phyloP scores from a whole-genome alignment of 1,140 invertebrate genomes.

The Idris sp. region DNA sequence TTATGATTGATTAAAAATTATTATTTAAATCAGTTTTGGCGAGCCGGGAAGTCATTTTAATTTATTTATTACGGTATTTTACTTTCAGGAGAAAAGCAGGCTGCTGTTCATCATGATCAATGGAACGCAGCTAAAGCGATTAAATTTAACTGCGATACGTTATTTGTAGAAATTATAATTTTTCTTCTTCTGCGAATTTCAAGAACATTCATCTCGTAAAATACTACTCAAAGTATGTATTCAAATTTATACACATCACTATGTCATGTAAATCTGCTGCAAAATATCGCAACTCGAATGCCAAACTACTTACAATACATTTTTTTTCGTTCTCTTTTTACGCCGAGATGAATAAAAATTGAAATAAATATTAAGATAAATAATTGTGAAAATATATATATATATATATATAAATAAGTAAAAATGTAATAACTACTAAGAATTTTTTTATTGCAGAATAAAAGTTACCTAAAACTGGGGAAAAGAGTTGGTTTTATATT shows the following conservation, averaged over 20 bases:
- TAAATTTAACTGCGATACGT: constrained; percentile 19
- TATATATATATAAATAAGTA: too few species aligned
- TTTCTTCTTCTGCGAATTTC: constrained; percentile 48
- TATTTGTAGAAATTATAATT: constrained; percentile 51
- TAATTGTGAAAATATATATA: too few species aligned
- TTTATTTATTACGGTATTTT: constrained; percentile 38
- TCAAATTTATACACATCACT: constrained; percentile 25
- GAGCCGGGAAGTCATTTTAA: constrained; percentile 20
- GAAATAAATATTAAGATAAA: constrained; percentile 31
- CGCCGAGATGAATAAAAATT: constrained; percentile 3
- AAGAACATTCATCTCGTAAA: constrained; percentile 39
- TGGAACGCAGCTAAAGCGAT: constrained; percentile 69
- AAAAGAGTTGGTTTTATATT: too few species aligned
- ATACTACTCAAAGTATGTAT: constrained; percentile 34
- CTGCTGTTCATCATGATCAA: constrained; percentile 75
- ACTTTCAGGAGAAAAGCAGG: constrained; percentile 74
- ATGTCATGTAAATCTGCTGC: constrained; percentile 29
- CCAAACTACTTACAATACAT: constrained; percentile 18
- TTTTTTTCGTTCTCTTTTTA: constrained; percentile 21
- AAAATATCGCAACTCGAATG: constrained; percentile 13
- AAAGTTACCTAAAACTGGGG: too few species aligned
- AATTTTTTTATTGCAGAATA: too few species aligned
- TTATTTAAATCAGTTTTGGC: constrained; percentile 18
- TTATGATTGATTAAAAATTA: too few species aligned
- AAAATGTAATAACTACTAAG: too few species aligned